Conservation (phyloP, 1,140 invertebrate species). For the Meloidogyne floridensis region DNA sequence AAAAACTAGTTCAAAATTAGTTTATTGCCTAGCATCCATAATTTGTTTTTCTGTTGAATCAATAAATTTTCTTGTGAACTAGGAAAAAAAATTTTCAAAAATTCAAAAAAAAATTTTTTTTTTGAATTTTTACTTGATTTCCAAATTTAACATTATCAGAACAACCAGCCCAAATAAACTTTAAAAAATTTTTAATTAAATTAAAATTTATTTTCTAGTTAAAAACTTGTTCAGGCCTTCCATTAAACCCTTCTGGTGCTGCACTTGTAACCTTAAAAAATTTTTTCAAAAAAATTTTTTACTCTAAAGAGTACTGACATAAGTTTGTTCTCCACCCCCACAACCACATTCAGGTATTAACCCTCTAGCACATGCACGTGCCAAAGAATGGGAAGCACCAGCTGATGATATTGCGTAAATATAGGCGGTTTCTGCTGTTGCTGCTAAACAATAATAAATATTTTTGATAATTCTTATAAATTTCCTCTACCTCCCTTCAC, state of each 20-base stretch:
- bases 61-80: constrained; percentile 80
- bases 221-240: not conserved
- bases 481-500: constrained; percentile 11
- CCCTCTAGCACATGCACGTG: constrained; percentile 89
- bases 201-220: not conserved
- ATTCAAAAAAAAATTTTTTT: too few species aligned
- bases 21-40: constrained; percentile 37
- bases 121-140: constrained; percentile 16
- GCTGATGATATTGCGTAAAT: constrained; percentile 94
- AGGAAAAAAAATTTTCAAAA: constrained; percentile 70
- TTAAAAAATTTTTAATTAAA: constrained; percentile 43
- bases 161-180: constrained; percentile 88
- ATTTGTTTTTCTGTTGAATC: constrained; percentile 76
- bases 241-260: not conserved
- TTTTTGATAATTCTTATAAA: constrained; percentile 13
- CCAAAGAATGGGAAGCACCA: constrained; percentile 87
- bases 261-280: not conserved
- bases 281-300: not conserved
- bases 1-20: not conserved
- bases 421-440: constrained; percentile 91
- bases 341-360: constrained; percentile 82
- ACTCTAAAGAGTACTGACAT: constrained; percentile 11
- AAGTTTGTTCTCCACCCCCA: constrained; percentile 81
- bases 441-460: constrained; percentile 66
- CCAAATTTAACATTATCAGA: constrained; percentile 76